Conservation (phyloP, 2,113 vertebrate genomes). For the Eubucco bourcierii region DNA sequence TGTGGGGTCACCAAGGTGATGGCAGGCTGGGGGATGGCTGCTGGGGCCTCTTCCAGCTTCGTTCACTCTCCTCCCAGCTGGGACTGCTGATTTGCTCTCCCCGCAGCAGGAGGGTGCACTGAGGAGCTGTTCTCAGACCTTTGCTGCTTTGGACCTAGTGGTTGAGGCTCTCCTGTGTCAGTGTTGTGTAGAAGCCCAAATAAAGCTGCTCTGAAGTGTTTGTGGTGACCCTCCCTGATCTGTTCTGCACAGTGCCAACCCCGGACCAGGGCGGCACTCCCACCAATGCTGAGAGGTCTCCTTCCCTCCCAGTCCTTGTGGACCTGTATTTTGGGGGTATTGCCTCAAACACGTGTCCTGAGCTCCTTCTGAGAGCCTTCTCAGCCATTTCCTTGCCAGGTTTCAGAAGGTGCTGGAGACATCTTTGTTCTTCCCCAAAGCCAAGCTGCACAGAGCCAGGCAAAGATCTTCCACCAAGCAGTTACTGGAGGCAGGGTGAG, state of each 20-base stretch:
- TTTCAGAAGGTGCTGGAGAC: neutral
- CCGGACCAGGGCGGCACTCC: neutral
- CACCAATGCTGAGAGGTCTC: neutral
- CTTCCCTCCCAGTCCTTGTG: neutral
- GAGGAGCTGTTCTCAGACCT: neutral
- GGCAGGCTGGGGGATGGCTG: neutral
- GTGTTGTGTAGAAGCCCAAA: conserved; percentile 26
- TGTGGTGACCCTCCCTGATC: neutral
- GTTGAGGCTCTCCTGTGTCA: neutral
- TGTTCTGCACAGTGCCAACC: neutral
- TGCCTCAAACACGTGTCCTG: neutral
- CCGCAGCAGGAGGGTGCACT: neutral
- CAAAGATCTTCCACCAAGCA: neutral
- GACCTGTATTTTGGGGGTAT: neutral
- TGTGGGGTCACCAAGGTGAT: rapidly evolving
- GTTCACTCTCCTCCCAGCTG: rapidly evolving
- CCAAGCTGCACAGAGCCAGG: neutral
- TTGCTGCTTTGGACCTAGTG: neutral
- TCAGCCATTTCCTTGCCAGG: neutral
- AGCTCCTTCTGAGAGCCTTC: neutral
- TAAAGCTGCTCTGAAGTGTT: conserved; percentile 25
- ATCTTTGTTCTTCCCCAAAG: neutral
- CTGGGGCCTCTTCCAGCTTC: neutral
- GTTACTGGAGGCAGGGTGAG: rapidly evolving
- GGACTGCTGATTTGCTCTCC: neutral